Evolutionary conservation across 2,888 invertebrate genomes (phyloP), one percentile per base, ranked within the genome.

Genomic region (Lasioglossum leucozonium): DNA sequence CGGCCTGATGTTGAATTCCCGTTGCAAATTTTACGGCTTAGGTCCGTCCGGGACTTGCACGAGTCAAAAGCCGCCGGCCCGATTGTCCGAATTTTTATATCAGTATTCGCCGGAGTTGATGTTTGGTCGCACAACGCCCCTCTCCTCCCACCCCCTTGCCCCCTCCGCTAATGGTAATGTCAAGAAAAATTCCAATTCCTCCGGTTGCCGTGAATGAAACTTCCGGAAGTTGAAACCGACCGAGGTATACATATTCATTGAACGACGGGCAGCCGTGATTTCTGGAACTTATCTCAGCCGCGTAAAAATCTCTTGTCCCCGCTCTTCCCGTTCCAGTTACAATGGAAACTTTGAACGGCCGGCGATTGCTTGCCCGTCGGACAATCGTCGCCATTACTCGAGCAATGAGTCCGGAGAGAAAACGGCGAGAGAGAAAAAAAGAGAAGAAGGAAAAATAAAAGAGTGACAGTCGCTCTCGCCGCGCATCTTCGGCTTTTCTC

Each of bases 171-270:
- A 75, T 51, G 75, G 62, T 72, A 82, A 72, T 62, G 71, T n/a
- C 34, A 73, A n/a, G 22, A 44, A 67, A 72, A 71, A 81, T 78
- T 81, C 75, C 72, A 58, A 72, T 80, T 81, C 13, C 13, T 0
- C 6, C 47, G 18, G 22, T 67, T 47, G 71, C 26, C 30, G 13
- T 26, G 55, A 79, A 74, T 51, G 26, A 55, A 84, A 55, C 73
- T 74, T 55, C 13, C 30, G 34, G 30, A 72, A 77, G 79, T 71
- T 51, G 47, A 22, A 69, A 71, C n/a, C n/a, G 26, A 47, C 37
- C n/a, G 34, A 16, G 62, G 2, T 84, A 77, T 84, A 76, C 77
- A 74, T 79, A 74, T 77, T 74, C 72, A 47, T 77, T 55, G 42
- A 42, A 69, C 44, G 65, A 69, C 44, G 65, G 34, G 69, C 22